A percentile compares a stretch with the other conserved stretches of the same genome.
phyloP scores from a whole-genome alignment of 1,140 invertebrate genomes.

The Potamilus streckersoni region DNA sequence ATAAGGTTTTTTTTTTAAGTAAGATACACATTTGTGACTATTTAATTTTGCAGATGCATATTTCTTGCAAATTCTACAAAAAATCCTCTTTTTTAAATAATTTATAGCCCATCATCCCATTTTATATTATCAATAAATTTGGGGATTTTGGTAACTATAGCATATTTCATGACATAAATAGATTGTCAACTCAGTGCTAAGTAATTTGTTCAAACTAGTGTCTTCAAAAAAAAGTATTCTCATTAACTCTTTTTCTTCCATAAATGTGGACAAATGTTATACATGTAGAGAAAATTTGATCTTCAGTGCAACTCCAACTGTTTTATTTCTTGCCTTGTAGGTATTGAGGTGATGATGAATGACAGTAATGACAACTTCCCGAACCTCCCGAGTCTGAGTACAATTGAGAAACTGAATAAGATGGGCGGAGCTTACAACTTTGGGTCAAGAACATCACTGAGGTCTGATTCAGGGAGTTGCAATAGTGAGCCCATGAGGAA shows the following conservation, averaged over 20 bases:
- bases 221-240: background rate
- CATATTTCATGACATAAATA: background rate
- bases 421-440: conserved; percentile 11
- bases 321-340: conserved; percentile 8
- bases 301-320: background rate
- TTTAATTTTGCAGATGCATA: too few relatives aligned
- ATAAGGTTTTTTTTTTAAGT: too few relatives aligned
- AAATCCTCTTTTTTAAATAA: too few relatives aligned
- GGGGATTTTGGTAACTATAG: too few relatives aligned
- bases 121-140: too few relatives aligned
- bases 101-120: too few relatives aligned
- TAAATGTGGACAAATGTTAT: background rate
- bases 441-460: conserved; percentile 29
- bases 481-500: too few relatives aligned
- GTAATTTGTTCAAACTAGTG: background rate
- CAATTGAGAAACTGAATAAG: conserved; percentile 30
- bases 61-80: too few relatives aligned
- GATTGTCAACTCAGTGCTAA: background rate
- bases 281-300: background rate
- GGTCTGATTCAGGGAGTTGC: conserved; percentile 4
- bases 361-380: conserved; percentile 24
- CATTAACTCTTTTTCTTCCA: background rate
- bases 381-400: conserved; percentile 15
- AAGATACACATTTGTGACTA: too few relatives aligned
- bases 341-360: conserved; percentile 29